Evolutionary conservation across 64 coral and sea anemone species (phyloP), one percentile per base, ranked within the genome.

Genomic region (Stichodactyla mertensii): DNA sequence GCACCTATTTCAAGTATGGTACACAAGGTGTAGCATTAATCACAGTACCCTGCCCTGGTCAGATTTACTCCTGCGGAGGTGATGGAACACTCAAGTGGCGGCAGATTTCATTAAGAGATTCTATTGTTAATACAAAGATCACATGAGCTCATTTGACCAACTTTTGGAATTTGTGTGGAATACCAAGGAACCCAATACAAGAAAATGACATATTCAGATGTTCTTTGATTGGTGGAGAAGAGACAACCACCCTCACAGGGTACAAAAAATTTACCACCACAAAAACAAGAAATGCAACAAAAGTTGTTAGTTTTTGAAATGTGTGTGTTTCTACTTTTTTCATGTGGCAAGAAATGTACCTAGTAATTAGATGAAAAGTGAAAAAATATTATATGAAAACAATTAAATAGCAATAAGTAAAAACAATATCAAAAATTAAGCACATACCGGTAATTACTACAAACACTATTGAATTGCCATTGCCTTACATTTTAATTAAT

Each of bases 11-110:
- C 54, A 99, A 99, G 88, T 92, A 95, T 13, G 97, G 97, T 1
- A 99, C 97, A 10, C 97, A 95, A 54, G 97, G 97, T 14, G 97
- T 99, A 55, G 90, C 97, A 3, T 80, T 89, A 7, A 90, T 99
- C 74, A 9, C 59, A 54, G 79, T 99, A 13, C 93, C 94, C 28
- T 85, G 89, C 10, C 82, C 79, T 27, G 97, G 91, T 67, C 90
- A 99, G 51, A 66, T 99, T 52, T 95, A 86, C 83, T 99, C 97
- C 10, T 99, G 97, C 79, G 97, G 97, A 10, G 97, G 97, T 60
- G 97, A 99, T 64, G 97, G 97, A 13, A 95, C 93, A 0, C 55
- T 99, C 28, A 95, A 99, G 52, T 99, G 93, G 90, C 89, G 97
- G 57, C 97, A 95, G 85, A 36, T 99, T 15, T 94, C 97, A 16